Percentiles rank a stretch among this genome's conserved stretches.
Evolutionary conservation across 2,113 vertebrate species (phyloP).

Genomic region (Oryzias curvinotus): DNA sequence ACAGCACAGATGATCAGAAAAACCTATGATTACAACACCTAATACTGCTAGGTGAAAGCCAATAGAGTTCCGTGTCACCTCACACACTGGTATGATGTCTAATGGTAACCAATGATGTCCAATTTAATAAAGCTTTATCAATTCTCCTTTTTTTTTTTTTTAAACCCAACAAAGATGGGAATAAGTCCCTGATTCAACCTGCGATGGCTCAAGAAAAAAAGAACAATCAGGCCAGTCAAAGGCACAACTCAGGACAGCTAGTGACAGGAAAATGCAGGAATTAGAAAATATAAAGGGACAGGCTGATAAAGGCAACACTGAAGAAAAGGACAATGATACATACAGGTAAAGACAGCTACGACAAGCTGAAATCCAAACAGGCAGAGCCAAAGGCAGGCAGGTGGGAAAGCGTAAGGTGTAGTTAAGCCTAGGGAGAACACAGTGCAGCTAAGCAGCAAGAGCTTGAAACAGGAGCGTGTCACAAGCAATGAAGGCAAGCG

Average conservation of each 20-base stretch:
- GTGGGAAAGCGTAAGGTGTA: slow-evolving; percentile 26
- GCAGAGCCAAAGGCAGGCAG: slow-evolving; percentile 21
- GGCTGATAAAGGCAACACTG: slow-evolving; percentile 45
- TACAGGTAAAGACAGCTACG: slow-evolving; percentile 53
- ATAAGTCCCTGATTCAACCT: slow-evolving; percentile 15
- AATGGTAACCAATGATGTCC: too few relatives aligned
- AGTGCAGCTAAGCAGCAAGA: slow-evolving; percentile 43
- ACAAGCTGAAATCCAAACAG: slow-evolving; percentile 29
- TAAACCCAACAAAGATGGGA: not conserved
- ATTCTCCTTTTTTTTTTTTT: too few relatives aligned
- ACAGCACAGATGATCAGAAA: too few relatives aligned
- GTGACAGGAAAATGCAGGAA: slow-evolving; percentile 35
- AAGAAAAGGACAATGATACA: slow-evolving; percentile 45
- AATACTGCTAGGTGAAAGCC: too few relatives aligned
- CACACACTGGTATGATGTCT: too few relatives aligned
- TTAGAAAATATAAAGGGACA: slow-evolving; percentile 42
- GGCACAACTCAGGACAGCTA: slow-evolving; percentile 30
- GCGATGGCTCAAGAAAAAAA: slow-evolving; percentile 18
- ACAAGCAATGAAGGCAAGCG: slow-evolving; percentile 61
- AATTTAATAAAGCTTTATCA: slow-evolving; percentile 19
- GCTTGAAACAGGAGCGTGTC: slow-evolving; percentile 61
- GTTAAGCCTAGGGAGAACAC: slow-evolving; percentile 52
- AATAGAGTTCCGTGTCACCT: too few relatives aligned
- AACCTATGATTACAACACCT: too few relatives aligned
- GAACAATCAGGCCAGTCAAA: slow-evolving; percentile 37